phyloP scores from a whole-genome alignment of 2,113 vertebrate genomes.

The Phrynosoma platyrhinos region DNA sequence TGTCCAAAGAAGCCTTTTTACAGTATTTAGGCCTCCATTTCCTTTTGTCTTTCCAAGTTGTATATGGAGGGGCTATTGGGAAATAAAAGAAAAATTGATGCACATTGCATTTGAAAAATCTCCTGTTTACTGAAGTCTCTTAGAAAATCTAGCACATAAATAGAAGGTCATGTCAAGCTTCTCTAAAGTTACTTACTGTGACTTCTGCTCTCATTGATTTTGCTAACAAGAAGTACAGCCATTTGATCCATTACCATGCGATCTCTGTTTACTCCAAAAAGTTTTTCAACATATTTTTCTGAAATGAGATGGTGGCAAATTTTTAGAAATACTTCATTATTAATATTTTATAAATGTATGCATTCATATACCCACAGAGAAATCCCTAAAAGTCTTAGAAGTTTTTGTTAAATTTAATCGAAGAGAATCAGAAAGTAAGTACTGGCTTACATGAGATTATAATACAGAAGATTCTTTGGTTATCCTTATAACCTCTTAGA shows the following conservation, averaged over 20 bases:
- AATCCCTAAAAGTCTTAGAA: not conserved
- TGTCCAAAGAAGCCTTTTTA: constrained; percentile 71
- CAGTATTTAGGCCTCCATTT: constrained; percentile 88
- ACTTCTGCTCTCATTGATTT: constrained; percentile 91
- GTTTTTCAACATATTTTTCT: constrained; percentile 95
- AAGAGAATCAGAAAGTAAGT: not conserved
- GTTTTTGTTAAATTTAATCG: not conserved
- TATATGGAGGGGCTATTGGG: constrained; percentile 89
- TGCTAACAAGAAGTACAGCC: constrained; percentile 95
- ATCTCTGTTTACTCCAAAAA: constrained; percentile 92
- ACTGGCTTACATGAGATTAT: not conserved
- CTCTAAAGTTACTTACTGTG: constrained; percentile 84
- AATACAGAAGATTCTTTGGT: too few species aligned
- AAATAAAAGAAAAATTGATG: not conserved
- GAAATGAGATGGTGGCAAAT: constrained; percentile 44
- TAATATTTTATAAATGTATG: not conserved
- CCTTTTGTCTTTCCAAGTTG: constrained; percentile 91
- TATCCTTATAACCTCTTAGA: not conserved
- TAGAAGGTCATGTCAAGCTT: not conserved
- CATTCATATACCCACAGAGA: not conserved
- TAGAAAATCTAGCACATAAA: not conserved
- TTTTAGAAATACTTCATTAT: not conserved
- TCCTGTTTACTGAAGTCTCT: not conserved
- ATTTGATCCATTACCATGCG: constrained; percentile 96
- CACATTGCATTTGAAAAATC: not conserved